Percentiles rank a stretch among this genome's conserved stretches.
These are phyloP conservation scores for Pheosia gnoma DNA, from an alignment of 2,888 invertebrate genomes.

Conservation along the genomic window DNA sequence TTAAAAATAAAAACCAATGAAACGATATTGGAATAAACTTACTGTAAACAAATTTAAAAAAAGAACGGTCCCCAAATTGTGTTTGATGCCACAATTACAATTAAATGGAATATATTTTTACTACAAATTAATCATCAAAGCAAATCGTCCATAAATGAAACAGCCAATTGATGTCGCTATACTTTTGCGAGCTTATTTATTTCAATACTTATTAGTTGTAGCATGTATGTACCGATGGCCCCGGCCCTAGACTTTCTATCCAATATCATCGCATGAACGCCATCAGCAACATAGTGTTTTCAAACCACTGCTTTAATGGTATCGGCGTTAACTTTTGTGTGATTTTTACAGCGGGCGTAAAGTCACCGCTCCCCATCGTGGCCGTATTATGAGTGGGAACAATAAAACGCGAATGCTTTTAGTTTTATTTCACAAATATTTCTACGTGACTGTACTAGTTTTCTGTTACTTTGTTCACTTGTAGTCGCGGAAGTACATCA, in stretches of 20 bases:
- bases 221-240: too few species aligned
- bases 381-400: slow-evolving; percentile 23
- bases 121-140: too few species aligned
- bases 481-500: neutral
- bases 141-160: too few species aligned
- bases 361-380: slow-evolving; percentile 21
- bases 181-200: too few species aligned
- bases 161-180: too few species aligned
- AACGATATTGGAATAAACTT: too few species aligned
- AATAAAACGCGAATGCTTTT: slow-evolving; percentile 26
- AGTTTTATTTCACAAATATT: slow-evolving; percentile 20
- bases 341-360: slow-evolving; percentile 31
- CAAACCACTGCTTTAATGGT: slow-evolving; percentile 24
- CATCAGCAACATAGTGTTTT: slow-evolving; percentile 33
- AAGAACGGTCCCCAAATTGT: too few species aligned
- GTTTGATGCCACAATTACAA: too few species aligned
- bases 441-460: slow-evolving; percentile 10
- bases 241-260: neutral
- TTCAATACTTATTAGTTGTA: too few species aligned
- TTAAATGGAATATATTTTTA: too few species aligned
- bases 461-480: slow-evolving; percentile 19
- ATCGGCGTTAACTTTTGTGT: slow-evolving; percentile 26
- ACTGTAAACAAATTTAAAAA: too few species aligned
- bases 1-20: too few species aligned
- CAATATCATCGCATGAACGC: slow-evolving; percentile 30